phyloP scores from a whole-genome alignment of 2,888 invertebrate species.

The Yponomeuta evonymella region DNA sequence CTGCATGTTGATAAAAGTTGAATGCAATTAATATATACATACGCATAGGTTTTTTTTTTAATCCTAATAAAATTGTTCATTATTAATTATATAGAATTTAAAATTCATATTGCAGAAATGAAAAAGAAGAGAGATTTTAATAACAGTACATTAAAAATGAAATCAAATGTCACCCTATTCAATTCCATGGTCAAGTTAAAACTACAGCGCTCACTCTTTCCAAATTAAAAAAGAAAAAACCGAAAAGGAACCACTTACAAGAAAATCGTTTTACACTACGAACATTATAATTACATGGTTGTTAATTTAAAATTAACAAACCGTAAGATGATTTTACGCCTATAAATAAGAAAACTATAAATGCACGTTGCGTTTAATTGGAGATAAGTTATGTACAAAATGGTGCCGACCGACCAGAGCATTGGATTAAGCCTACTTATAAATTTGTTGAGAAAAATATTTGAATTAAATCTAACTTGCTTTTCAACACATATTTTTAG shows the following conservation, averaged over 20 bases:
- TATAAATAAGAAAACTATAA: conserved; percentile 44
- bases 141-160: neutral
- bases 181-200: neutral
- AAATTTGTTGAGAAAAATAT: neutral
- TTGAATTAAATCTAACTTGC: neutral
- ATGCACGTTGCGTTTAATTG: conserved; percentile 18
- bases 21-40: too few species aligned
- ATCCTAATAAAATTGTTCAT: too few species aligned
- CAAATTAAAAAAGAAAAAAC: conserved; percentile 6
- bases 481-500: neutral
- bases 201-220: neutral
- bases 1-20: too few species aligned
- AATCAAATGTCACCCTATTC: neutral
- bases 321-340: conserved; percentile 52
- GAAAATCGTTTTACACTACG: conserved; percentile 47
- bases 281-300: conserved; percentile 56
- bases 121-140: too few species aligned
- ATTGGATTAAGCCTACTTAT: neutral
- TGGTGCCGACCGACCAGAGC: neutral
- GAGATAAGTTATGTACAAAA: conserved; percentile 12
- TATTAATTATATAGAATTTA: too few species aligned
- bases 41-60: too few species aligned
- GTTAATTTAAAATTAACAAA: conserved; percentile 59
- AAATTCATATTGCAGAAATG: too few species aligned
- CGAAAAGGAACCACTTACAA: conserved; percentile 26